Conservation (phyloP, 2,797 vertebrate species). For the Sebastes matsubarae region DNA sequence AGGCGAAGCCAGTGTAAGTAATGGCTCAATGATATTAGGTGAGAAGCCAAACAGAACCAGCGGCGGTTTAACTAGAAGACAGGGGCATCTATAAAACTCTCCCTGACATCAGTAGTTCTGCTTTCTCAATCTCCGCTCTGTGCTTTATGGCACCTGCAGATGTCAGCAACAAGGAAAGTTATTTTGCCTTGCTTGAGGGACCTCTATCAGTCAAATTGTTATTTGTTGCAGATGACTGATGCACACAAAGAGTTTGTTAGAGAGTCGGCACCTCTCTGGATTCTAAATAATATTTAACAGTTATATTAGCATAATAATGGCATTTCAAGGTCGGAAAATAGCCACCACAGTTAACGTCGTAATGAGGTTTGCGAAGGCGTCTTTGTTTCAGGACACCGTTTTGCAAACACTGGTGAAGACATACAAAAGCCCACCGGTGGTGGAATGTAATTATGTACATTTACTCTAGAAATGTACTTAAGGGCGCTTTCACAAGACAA, state of each 20-base stretch:
- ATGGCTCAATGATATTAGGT: conserved; percentile 21
- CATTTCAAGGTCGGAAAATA: not conserved
- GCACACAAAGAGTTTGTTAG: not conserved
- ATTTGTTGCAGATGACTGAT: not conserved
- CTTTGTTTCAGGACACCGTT: not conserved
- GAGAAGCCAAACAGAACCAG: conserved; percentile 39
- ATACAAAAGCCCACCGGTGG: not conserved
- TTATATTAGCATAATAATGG: not conserved
- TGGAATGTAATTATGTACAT: not conserved
- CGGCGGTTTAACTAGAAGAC: conserved; percentile 29
- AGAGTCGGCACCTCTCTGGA: not conserved
- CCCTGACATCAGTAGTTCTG: conserved; percentile 24
- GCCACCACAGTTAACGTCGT: not conserved
- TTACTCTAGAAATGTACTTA: not conserved
- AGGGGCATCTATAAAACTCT: conserved; percentile 28
- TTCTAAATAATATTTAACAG: not conserved
- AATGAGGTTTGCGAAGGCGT: not conserved
- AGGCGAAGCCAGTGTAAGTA: conserved; percentile 12
- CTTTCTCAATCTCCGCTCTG: conserved; percentile 8
- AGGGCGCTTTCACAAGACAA: not conserved
- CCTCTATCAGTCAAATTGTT: not conserved
- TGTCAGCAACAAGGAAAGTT: conserved; percentile 24
- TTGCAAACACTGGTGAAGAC: not conserved
- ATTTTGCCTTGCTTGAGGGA: conserved; percentile 21
- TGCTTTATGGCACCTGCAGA: conserved; percentile 25